Evolutionary conservation across 2,113 vertebrate species (phyloP).

Genomic region (Oostethus manadensis): DNA sequence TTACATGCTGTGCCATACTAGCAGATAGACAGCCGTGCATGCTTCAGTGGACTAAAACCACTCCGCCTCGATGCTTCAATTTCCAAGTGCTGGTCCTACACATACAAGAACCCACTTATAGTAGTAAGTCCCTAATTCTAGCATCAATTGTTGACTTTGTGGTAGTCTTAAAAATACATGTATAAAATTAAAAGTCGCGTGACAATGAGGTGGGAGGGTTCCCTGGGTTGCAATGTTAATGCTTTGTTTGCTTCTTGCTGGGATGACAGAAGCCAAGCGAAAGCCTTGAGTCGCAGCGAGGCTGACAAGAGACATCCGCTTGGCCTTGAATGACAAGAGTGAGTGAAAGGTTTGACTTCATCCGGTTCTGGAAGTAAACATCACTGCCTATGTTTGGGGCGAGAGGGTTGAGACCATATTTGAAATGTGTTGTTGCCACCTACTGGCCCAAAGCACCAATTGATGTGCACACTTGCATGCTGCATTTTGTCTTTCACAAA

Average conservation of each 20-base stretch:
- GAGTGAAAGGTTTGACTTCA: slow-evolving; percentile 9
- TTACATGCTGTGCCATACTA: background rate
- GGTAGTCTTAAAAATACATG: no score
- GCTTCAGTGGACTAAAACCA: background rate
- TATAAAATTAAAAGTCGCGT: no score
- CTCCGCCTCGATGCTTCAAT: slow-evolving; percentile 1
- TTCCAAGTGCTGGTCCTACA: slow-evolving; percentile 1
- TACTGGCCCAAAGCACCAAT: slow-evolving; percentile 52
- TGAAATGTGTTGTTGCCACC: slow-evolving; percentile 60
- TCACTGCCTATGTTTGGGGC: background rate
- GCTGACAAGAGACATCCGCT: slow-evolving; percentile 8
- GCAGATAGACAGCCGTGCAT: background rate
- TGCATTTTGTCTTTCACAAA: background rate
- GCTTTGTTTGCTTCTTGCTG: slow-evolving; percentile 12
- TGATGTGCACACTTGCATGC: slow-evolving; percentile 12
- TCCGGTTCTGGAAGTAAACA: slow-evolving; percentile 9
- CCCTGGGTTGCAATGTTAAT: background rate
- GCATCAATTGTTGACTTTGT: no score
- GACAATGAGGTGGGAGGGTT: slow-evolving; percentile 18
- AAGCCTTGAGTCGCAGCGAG: slow-evolving; percentile 11
- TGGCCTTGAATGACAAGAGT: slow-evolving; percentile 24
- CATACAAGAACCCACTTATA: background rate
- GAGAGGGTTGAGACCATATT: background rate
- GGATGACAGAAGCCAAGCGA: background rate
- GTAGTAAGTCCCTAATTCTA: background rate